Evolutionary conservation across 2,113 vertebrate genomes (phyloP).

Genomic region (Taurulus bubalis): DNA sequence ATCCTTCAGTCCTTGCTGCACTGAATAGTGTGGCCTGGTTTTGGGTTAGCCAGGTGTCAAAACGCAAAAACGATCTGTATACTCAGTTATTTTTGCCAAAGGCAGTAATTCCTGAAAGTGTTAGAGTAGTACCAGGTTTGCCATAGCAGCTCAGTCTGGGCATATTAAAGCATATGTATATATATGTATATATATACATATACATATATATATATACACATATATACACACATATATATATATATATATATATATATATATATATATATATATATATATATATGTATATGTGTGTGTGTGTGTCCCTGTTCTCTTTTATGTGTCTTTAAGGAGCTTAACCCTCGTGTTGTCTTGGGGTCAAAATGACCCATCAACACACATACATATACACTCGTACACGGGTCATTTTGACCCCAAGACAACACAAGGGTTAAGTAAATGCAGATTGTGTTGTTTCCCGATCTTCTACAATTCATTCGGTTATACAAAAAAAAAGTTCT

Average conservation of each 20-base stretch:
- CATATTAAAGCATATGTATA: too few relatives aligned
- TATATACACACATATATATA: too few relatives aligned
- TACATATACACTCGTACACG: too few relatives aligned
- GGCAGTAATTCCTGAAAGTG: slow-evolving; percentile 24
- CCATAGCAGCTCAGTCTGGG: not conserved
- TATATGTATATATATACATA: too few relatives aligned
- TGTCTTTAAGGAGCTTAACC: slow-evolving; percentile 9
- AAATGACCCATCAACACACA: too few relatives aligned
- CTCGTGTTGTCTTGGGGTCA: too few relatives aligned
- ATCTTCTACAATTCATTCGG: not conserved
- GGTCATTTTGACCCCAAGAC: too few relatives aligned
- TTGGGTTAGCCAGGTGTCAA: not conserved
- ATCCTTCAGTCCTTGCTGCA: not conserved
- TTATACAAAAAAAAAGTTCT: not conserved
- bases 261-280: too few relatives aligned
- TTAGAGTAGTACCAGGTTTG: not conserved
- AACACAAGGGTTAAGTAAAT: slow-evolving; percentile 2
- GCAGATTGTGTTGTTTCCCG: not conserved
- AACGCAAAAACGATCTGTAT: slow-evolving; percentile 5
- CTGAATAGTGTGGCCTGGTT: not conserved
- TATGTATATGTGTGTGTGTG: not conserved
- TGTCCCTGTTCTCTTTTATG: not conserved
- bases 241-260: too few relatives aligned
- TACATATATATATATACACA: too few relatives aligned
- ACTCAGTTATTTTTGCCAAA: slow-evolving; percentile 10